A percentile compares a stretch with the other conserved stretches of the same genome.
Conservation (phyloP, 2,888 invertebrate species). For the Phymatocera aterrima region DNA sequence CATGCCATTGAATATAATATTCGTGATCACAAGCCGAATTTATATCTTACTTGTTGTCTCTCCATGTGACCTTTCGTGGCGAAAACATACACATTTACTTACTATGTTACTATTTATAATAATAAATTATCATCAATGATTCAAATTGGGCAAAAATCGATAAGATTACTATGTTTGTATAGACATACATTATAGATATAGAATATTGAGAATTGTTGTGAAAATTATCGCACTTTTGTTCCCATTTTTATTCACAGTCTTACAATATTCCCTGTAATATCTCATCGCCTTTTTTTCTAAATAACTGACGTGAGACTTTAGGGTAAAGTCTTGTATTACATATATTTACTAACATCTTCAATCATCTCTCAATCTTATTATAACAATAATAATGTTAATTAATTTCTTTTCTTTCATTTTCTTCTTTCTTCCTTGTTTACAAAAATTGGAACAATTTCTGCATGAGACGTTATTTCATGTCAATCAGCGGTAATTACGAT, state of each 20-base stretch:
- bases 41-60: constrained; percentile 50
- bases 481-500: too few relatives aligned
- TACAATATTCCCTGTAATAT: background rate
- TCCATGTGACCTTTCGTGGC: constrained; percentile 71
- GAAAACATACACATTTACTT: background rate
- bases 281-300: background rate
- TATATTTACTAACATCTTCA: background rate
- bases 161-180: too few relatives aligned
- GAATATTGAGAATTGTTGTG: background rate
- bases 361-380: background rate
- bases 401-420: background rate
- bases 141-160: background rate
- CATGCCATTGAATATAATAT: background rate
- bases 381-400: background rate
- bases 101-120: too few relatives aligned
- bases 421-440: background rate
- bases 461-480: too few relatives aligned
- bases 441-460: too few relatives aligned
- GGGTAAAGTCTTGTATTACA: too few relatives aligned
- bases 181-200: too few relatives aligned
- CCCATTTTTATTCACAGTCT: background rate
- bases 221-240: background rate
- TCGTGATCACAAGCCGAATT: background rate
- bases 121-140: background rate
- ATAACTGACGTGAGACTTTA: too few relatives aligned